Evolutionary conservation across 2,888 invertebrate species (phyloP).

Genomic region (Drosophila stalkeri): DNA sequence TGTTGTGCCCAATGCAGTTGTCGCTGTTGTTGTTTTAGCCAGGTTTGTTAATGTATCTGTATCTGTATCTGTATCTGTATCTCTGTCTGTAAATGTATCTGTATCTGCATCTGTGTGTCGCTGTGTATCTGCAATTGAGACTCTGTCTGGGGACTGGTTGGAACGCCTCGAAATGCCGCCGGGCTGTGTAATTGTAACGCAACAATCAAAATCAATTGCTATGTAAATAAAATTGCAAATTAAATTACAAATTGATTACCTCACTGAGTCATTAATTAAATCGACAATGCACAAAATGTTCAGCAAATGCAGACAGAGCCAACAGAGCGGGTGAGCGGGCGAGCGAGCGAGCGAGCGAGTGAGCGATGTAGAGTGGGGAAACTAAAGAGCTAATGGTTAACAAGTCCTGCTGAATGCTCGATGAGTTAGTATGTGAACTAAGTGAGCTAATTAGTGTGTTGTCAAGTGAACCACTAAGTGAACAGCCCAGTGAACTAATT

Average conservation of each 20-base stretch:
- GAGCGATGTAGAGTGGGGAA: neutral
- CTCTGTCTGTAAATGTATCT: conserved; percentile 4
- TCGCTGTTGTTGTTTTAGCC: conserved; percentile 31
- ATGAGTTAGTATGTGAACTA: conserved; percentile 10
- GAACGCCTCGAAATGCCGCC: conserved; percentile 61
- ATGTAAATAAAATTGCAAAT: conserved; percentile 82
- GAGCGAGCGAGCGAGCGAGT: neutral
- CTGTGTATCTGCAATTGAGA: conserved; percentile 26
- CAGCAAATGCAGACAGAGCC: conserved; percentile 1
- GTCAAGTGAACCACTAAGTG: conserved; percentile 8
- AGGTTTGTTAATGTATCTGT: conserved; percentile 6
- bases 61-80: conserved; percentile 8
- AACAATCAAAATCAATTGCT: conserved; percentile 81
- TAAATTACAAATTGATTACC: conserved; percentile 83
- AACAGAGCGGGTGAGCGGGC: neutral
- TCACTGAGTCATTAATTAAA: conserved; percentile 82
- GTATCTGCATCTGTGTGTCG: conserved; percentile 14
- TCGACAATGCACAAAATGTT: conserved; percentile 41
- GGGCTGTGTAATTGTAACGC: conserved; percentile 74
- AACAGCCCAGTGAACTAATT: conserved; percentile 5
- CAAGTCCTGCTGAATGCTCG: conserved; percentile 7
- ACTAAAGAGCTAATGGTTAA: neutral
- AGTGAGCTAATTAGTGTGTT: conserved; percentile 6
- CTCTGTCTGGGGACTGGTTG: conserved; percentile 49
- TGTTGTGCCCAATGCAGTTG: conserved; percentile 18